These are phyloP conservation scores for Scolanthus callimorphus DNA, from an alignment of 92 coral and sea anemone genomes.

Conservation along the genomic window DNA sequence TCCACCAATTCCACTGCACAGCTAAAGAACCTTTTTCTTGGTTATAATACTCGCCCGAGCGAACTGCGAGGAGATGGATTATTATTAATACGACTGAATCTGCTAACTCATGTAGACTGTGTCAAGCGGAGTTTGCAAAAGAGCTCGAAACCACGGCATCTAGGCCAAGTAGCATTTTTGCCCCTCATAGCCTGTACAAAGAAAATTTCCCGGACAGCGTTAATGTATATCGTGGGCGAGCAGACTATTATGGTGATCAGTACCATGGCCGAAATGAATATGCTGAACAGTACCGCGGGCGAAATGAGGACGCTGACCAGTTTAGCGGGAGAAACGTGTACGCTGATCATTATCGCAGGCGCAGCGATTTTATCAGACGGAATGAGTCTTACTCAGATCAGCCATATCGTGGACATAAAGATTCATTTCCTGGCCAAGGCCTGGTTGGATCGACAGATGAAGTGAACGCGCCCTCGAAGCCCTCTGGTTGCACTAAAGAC, in stretches of 20 bases:
- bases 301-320: neutral
- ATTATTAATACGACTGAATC: too few species aligned
- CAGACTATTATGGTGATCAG: neutral
- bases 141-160: too few species aligned
- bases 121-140: too few species aligned
- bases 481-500: conserved; percentile 1
- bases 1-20: conserved; percentile 7
- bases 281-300: neutral
- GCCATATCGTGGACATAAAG: neutral
- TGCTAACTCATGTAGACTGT: too few species aligned
- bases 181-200: too few species aligned
- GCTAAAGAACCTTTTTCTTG: conserved; percentile 15
- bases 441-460: conserved; percentile 20
- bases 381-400: neutral
- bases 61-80: too few species aligned
- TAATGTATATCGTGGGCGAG: neutral
- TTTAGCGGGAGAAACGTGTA: neutral
- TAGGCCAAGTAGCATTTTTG: too few species aligned
- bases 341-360: neutral
- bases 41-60: conserved; percentile 3
- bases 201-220: too few species aligned
- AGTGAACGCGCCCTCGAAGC: conserved; percentile 6
- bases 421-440: too few species aligned
- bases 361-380: neutral
- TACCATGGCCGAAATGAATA: neutral